These are phyloP conservation scores for Galeopterus variegatus DNA, from an alignment of 2,113 vertebrate genomes.

Conservation along the genomic window DNA sequence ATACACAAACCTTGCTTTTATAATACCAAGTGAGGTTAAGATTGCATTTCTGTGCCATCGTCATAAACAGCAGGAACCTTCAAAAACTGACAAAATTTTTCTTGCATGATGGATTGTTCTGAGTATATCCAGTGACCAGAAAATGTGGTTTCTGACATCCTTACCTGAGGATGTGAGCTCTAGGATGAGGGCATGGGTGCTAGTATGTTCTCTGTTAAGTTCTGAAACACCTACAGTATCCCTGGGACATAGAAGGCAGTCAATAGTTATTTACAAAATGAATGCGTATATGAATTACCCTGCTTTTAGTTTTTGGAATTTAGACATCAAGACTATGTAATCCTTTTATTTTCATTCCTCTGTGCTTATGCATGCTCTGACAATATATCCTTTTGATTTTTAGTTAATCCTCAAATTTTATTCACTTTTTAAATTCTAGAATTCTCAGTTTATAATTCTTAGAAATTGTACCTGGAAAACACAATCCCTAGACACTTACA, in stretches of 20 bases:
- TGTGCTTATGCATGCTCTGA: background rate
- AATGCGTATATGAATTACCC: background rate
- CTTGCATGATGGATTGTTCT: background rate
- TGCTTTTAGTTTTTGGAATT: background rate
- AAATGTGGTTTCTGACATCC: background rate
- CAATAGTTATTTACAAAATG: background rate
- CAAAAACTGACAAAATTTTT: background rate
- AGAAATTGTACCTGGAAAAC: background rate
- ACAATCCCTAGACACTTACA: background rate
- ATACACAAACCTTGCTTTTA: background rate
- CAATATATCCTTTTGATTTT: background rate
- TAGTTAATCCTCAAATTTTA: background rate
- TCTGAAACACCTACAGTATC: background rate
- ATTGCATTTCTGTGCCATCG: background rate
- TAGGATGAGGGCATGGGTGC: fast-evolving
- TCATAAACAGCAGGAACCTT: background rate
- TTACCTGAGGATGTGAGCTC: background rate
- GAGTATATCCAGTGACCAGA: background rate
- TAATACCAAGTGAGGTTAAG: background rate
- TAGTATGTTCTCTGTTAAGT: background rate
- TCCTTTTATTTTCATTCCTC: background rate
- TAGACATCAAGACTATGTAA: background rate
- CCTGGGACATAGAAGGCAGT: background rate
- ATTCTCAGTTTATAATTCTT: background rate
- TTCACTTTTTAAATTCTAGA: background rate